Evolutionary conservation across 2,888 invertebrate species (phyloP), one percentile per base, ranked within the genome.

Genomic region (Heteropelma amictum): DNA sequence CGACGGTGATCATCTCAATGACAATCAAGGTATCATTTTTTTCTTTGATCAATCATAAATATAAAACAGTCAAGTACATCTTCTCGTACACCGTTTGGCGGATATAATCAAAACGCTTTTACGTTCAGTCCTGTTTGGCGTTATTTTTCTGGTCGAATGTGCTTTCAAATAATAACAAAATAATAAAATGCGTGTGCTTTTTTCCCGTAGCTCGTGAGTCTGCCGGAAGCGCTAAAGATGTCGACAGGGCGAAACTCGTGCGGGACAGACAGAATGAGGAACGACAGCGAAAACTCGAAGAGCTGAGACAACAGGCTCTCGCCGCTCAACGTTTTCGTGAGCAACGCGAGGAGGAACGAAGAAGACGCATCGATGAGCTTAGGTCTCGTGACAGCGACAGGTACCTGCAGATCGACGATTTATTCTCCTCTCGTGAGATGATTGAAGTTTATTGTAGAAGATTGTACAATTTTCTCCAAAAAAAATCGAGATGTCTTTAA

Each of bases 251-350:
- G 77, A 88, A 85, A 88, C 90, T 93, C 88, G 93, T 96, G 83
- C 94, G 96, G 84, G 97, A 97, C 87, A 92, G 95, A 84, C 96
- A 97, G 89, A 95, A 96, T 91, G 95, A 95, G 87, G 97, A 97
- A 89, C 93, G 97, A 85, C 94, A 96, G 87, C 94, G 94, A 88
- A 95, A 96, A 90, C 92, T 97, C 87, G 96, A 97, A 89, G 97
- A 97, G 91, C 92, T 97, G 85, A 94, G 95, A 86, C 94, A 95
- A 88, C 96, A 97, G 90, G 96, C 96, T 71, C 92, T 96, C 81
- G 95, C 96, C 58, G 96, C 96, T 86, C 96, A 97, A 91, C 94
- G 94, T 86, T 96, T 96, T 90, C 93, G 97, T 56, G 96, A 96
- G 91, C 95, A 95, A 89, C 93, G 96, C 84, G 97, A 97, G 87